Evolutionary conservation across 2,888 invertebrate genomes (phyloP).

Genomic region (Eudiplozoon nipponicum): DNA sequence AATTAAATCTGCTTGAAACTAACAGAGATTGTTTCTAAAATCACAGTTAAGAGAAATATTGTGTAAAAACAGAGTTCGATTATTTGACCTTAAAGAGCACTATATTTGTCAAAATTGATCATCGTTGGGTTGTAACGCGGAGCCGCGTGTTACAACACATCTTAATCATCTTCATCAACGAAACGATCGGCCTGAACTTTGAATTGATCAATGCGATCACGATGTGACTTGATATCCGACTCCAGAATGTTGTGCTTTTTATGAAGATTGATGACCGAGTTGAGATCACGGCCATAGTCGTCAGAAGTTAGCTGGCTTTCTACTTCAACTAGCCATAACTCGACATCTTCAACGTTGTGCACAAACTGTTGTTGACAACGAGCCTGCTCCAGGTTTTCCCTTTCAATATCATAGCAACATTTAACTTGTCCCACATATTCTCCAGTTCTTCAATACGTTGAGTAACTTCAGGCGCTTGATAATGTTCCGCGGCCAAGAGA

Average conservation of each 20-base stretch:
- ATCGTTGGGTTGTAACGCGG: too few species aligned
- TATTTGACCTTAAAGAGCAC: too few species aligned
- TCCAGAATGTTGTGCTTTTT: conserved; percentile 86
- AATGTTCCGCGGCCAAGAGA: too few species aligned
- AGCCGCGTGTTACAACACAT: too few species aligned
- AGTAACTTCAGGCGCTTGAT: too few species aligned
- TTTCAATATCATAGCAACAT: conserved; percentile 59
- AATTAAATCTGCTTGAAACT: too few species aligned
- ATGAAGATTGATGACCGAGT: conserved; percentile 84
- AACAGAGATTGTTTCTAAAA: too few species aligned
- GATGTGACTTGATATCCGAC: conserved; percentile 71
- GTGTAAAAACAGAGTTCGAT: too few species aligned
- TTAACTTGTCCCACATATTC: conserved; percentile 57
- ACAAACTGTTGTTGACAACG: conserved; percentile 92
- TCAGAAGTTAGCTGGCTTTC: conserved; percentile 40
- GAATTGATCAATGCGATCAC: conserved; percentile 69
- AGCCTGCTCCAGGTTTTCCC: conserved; percentile 38
- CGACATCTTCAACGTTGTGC: conserved; percentile 81
- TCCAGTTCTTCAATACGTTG: conserved; percentile 65
- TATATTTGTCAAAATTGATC: too few species aligned
- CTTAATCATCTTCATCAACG: conserved; percentile 69
- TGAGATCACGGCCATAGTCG: conserved; percentile 76
- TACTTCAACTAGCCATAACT: conserved; percentile 71
- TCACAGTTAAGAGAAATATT: too few species aligned
- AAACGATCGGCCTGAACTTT: conserved; percentile 60